These are phyloP conservation scores for Gasterosteus nipponicus DNA, from an alignment of 2,113 vertebrate species.

Conservation along the genomic window DNA sequence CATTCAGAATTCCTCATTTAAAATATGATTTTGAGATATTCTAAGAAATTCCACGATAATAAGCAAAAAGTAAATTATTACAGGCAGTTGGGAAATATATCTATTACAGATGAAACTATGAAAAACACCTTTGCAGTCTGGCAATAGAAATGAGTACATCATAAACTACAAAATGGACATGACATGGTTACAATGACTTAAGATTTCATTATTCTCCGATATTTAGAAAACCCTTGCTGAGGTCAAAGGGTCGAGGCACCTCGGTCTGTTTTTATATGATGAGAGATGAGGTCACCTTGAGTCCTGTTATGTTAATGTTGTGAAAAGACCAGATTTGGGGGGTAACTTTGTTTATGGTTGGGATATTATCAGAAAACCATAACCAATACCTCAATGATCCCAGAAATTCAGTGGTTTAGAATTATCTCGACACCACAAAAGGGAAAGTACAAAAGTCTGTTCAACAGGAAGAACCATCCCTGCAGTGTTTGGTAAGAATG, in stretches of 20 bases:
- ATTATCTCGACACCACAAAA: neutral
- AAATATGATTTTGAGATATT: neutral
- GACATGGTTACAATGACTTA: neutral
- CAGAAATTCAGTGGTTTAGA: neutral
- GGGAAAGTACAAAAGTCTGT: neutral
- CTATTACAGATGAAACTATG: neutral
- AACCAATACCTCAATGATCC: neutral
- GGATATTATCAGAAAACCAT: neutral
- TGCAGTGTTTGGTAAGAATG: neutral
- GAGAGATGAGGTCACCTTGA: constrained; percentile 14
- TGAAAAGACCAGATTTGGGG: no score
- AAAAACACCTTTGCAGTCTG: neutral
- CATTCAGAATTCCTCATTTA: neutral
- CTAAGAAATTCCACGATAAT: no score
- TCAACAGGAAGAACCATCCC: neutral
- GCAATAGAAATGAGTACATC: neutral
- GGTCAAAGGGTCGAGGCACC: neutral
- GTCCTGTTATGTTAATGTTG: neutral
- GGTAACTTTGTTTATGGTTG: neutral
- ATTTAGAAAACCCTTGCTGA: neutral
- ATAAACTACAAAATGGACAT: neutral
- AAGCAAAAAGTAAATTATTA: no score
- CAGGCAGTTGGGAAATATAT: neutral
- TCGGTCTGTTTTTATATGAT: no score
- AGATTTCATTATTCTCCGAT: no score